These are phyloP conservation scores for Rhynchonycteris naso DNA, from an alignment of 2,797 vertebrate genomes.

Conservation along the genomic window DNA sequence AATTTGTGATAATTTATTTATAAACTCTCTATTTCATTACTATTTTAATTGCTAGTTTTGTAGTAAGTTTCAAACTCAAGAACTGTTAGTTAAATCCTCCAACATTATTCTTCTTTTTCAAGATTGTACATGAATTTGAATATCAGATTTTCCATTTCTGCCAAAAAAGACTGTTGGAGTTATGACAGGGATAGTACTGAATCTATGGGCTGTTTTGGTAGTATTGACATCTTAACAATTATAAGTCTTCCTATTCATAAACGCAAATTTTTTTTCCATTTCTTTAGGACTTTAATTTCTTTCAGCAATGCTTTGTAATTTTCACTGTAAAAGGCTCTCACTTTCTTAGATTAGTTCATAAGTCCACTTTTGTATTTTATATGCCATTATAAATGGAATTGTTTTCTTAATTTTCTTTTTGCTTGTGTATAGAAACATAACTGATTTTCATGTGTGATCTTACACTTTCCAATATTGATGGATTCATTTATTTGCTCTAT, in stretches of 20 bases:
- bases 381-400: background rate
- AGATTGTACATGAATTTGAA: background rate
- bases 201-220: background rate
- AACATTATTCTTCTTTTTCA: background rate
- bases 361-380: background rate
- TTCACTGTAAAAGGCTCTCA: background rate
- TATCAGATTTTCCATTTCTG: background rate
- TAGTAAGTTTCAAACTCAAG: background rate
- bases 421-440: background rate
- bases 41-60: slow-evolving; percentile 18
- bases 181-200: background rate
- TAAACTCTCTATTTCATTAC: background rate
- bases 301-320: background rate
- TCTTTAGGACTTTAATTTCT: background rate
- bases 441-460: background rate
- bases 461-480: background rate
- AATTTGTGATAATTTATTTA: too few species aligned
- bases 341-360: slow-evolving; percentile 14
- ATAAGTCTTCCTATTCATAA: background rate
- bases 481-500: background rate
- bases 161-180: background rate
- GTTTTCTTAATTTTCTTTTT: background rate
- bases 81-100: background rate
- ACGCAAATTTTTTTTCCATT: background rate
- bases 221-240: background rate